phyloP scores from a whole-genome alignment of 2,888 invertebrate genomes.

The Ceriagrion tenellum region DNA sequence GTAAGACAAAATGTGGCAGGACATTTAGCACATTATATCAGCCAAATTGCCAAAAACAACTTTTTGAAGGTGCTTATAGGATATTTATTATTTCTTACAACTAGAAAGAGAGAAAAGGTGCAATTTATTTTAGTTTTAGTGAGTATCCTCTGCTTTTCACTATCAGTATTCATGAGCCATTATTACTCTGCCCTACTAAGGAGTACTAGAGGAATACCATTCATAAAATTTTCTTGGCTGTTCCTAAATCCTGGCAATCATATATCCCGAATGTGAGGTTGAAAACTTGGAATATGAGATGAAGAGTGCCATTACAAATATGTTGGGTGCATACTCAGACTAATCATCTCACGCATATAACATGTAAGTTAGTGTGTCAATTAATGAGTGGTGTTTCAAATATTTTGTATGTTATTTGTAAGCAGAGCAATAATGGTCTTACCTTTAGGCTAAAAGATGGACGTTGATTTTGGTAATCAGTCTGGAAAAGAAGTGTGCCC shows the following conservation, averaged over 20 bases:
- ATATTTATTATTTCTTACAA: too few species aligned
- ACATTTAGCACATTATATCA: too few species aligned
- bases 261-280: not conserved
- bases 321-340: not conserved
- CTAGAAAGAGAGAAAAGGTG: too few species aligned
- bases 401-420: not conserved
- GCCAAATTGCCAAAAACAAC: too few species aligned
- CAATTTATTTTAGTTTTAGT: too few species aligned
- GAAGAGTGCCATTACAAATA: not conserved
- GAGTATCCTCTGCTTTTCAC: too few species aligned
- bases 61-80: too few species aligned
- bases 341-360: not conserved
- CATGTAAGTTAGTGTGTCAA: not conserved
- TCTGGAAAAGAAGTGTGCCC: conserved; percentile 18
- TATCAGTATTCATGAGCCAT: too few species aligned
- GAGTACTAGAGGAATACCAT: not conserved
- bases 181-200: too few species aligned
- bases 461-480: not conserved
- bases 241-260: not conserved
- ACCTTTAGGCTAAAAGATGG: not conserved
- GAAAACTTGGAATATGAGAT: not conserved
- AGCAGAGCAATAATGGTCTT: not conserved
- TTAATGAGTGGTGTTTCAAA: not conserved
- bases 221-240: not conserved
- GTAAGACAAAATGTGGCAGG: too few species aligned